phyloP scores from a whole-genome alignment of 1,140 invertebrate genomes.

The Arion vulgaris region DNA sequence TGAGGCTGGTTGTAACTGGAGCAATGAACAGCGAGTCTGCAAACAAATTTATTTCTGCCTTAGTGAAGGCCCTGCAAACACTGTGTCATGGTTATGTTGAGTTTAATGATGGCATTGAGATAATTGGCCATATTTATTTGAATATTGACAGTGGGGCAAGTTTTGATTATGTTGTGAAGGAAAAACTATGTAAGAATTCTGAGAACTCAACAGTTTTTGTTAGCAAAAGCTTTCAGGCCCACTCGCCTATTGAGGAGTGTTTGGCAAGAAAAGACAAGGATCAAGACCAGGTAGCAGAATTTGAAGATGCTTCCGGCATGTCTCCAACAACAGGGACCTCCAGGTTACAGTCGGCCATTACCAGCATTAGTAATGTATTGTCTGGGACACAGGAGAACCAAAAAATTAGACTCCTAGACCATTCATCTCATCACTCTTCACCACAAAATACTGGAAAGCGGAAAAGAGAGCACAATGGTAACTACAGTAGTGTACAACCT shows the following conservation, averaged over 20 bases:
- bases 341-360: constrained; percentile 36
- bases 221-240: constrained; percentile 50
- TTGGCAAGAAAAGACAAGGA: constrained; percentile 29
- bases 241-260: constrained; percentile 34
- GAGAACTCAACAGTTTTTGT: constrained; percentile 49
- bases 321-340: constrained; percentile 16
- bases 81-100: constrained; percentile 53
- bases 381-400: constrained; percentile 25
- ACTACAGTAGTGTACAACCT: constrained; percentile 13
- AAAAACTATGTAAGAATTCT: constrained; percentile 50
- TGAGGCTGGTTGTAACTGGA: background rate
- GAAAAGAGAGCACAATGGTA: constrained; percentile 38
- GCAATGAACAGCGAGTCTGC: constrained; percentile 46
- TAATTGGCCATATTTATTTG: constrained; percentile 53
- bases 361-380: constrained; percentile 43
- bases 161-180: constrained; percentile 51
- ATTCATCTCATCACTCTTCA: constrained; percentile 29
- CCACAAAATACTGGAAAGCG: constrained; percentile 39
- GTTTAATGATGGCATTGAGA: constrained; percentile 49
- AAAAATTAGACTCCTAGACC: constrained; percentile 22
- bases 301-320: constrained; percentile 16
- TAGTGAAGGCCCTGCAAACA: constrained; percentile 49
- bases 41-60: constrained; percentile 44
- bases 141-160: constrained; percentile 46
- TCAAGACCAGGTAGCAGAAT: constrained; percentile 15